A percentile compares a stretch with the other conserved stretches of the same genome.
phyloP scores from a whole-genome alignment of 1,140 invertebrate species.

The Drosophila oshimai region DNA sequence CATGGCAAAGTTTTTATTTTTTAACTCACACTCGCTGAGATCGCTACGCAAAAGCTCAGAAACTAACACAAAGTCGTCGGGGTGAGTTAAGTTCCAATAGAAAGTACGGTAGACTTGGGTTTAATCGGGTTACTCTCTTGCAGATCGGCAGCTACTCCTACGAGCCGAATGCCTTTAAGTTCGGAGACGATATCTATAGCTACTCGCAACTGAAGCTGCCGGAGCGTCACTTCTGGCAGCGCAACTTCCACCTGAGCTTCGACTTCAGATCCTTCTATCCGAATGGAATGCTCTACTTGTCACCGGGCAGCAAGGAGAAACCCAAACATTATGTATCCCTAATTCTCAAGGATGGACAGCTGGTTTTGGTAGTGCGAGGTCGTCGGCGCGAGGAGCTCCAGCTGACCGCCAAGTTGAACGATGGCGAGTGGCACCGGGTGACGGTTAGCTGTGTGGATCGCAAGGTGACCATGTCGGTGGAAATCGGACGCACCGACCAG shows the following conservation, averaged over 20 bases:
- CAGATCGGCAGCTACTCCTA: constrained; percentile 89
- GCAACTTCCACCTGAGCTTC: constrained; percentile 90
- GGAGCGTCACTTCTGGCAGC: constrained; percentile 86
- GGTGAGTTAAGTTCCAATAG: constrained; percentile 66
- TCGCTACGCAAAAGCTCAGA: constrained; percentile 60
- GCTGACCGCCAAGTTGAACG: constrained; percentile 87
- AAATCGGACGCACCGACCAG: constrained; percentile 86
- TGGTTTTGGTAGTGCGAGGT: constrained; percentile 87
- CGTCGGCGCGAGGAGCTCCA: constrained; percentile 86
- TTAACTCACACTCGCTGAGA: constrained; percentile 45
- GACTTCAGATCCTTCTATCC: constrained; percentile 93
- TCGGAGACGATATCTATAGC: constrained; percentile 91
- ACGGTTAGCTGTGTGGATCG: constrained; percentile 85
- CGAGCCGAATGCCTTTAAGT: constrained; percentile 92
- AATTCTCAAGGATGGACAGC: constrained; percentile 87
- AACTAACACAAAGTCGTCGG: constrained; percentile 79
- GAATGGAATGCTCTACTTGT: constrained; percentile 91
- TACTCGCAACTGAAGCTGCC: constrained; percentile 88
- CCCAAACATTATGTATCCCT: constrained; percentile 89
- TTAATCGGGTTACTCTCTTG: constrained; percentile 31
- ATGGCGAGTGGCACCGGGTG: constrained; percentile 93
- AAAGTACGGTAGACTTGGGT: background rate
- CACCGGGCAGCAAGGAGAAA: constrained; percentile 87
- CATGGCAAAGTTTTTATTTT: constrained; percentile 62
- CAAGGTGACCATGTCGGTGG: constrained; percentile 87